Percentiles rank a stretch among this genome's conserved stretches.
Evolutionary conservation across 2,888 invertebrate species (phyloP).

Genomic region (Campoplex nolae): DNA sequence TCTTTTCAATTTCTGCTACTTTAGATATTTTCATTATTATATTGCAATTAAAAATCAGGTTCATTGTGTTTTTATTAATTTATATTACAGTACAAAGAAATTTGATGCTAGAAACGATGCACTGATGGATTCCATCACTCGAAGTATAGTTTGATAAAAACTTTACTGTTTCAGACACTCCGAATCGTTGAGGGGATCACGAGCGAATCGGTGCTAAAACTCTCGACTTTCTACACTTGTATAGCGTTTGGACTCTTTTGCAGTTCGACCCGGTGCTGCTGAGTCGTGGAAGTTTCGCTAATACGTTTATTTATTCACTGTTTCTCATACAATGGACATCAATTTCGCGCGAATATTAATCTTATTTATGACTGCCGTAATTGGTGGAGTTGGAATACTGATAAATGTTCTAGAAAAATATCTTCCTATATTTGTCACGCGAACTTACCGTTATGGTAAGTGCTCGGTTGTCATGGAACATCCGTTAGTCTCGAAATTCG

Average conservation of each 20-base stretch:
- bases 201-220: slow-evolving; percentile 25
- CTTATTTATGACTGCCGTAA: slow-evolving; percentile 69
- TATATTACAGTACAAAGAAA: neutral
- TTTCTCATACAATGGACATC: slow-evolving; percentile 71
- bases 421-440: slow-evolving; percentile 88
- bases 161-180: slow-evolving; percentile 54
- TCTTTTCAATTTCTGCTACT: neutral
- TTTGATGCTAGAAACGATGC: neutral
- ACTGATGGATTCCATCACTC: neutral
- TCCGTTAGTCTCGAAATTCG: slow-evolving; percentile 84
- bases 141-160: neutral
- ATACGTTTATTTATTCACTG: neutral
- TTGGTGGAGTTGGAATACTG: slow-evolving; percentile 87
- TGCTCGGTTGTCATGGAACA: slow-evolving; percentile 87
- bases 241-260: neutral
- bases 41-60: neutral
- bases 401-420: slow-evolving; percentile 88
- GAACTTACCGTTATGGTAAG: slow-evolving; percentile 91
- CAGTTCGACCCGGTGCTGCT: neutral
- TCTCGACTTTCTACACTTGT: slow-evolving; percentile 56
- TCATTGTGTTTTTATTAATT: neutral
- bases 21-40: neutral
- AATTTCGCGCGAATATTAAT: slow-evolving; percentile 80
- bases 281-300: neutral
- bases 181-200: neutral